Conservation (phyloP, 2,888 invertebrate genomes). For the Camptogramma bilineatum region DNA sequence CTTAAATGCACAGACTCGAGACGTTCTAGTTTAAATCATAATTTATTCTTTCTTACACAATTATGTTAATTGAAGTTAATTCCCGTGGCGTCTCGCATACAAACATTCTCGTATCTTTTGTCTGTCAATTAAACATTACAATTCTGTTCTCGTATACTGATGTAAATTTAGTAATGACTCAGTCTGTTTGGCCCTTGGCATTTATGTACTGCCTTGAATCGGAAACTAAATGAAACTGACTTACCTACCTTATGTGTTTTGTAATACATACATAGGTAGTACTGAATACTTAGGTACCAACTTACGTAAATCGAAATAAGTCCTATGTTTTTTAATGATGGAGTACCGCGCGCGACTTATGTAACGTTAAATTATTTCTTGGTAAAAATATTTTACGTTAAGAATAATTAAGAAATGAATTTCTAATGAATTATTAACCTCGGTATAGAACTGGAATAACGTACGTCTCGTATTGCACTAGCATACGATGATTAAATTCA, state of each 20-base stretch:
- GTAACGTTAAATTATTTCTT: no score
- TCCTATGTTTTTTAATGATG: not conserved
- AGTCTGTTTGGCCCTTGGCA: constrained; percentile 25
- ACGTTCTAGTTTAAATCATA: constrained; percentile 43
- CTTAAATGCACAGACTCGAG: constrained; percentile 31
- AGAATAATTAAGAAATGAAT: no score
- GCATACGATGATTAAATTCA: no score
- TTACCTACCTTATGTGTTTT: not conserved
- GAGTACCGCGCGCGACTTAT: no score
- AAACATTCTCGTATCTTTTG: constrained; percentile 33
- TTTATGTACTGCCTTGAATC: constrained; percentile 17
- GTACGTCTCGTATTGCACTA: no score
- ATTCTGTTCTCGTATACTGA: constrained; percentile 37
- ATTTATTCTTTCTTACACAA: constrained; percentile 50
- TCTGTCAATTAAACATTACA: constrained; percentile 40
- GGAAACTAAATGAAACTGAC: constrained; percentile 3
- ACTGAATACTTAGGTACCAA: not conserved
- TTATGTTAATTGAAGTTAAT: constrained; percentile 61
- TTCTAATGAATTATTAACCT: no score
- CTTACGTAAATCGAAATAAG: not conserved
- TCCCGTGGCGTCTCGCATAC: constrained; percentile 42
- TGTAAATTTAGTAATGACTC: constrained; percentile 36
- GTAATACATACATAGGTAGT: not conserved
- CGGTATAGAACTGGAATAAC: no score
- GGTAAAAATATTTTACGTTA: no score